A percentile compares a stretch with the other conserved stretches of the same genome.
Conservation (phyloP, 2,113 vertebrate genomes). For the Chaetura pelagica region DNA sequence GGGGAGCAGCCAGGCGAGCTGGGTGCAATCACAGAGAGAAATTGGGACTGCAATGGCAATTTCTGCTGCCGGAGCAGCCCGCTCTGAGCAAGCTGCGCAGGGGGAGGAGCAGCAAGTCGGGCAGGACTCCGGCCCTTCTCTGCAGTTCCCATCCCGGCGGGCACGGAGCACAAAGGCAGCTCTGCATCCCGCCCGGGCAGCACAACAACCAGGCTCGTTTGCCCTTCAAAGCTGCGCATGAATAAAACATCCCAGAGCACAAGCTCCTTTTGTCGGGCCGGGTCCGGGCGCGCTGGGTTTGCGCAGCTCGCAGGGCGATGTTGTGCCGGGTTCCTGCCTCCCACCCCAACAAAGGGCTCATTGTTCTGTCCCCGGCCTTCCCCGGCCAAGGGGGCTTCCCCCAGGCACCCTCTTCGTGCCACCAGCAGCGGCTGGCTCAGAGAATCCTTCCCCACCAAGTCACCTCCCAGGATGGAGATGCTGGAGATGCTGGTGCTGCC, state of each 20-base stretch:
- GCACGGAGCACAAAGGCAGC: neutral
- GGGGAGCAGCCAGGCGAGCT: rapidly evolving
- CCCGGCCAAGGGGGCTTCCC: neutral
- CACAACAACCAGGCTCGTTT: neutral
- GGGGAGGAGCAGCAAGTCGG: neutral
- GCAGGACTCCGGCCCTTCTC: neutral
- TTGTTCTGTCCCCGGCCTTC: neutral
- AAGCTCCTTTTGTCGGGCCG: constrained; percentile 1
- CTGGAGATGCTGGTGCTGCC: neutral
- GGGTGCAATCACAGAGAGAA: rapidly evolving
- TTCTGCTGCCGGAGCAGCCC: neutral
- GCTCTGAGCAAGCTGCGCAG: neutral
- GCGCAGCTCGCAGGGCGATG: neutral
- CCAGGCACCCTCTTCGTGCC: rapidly evolving
- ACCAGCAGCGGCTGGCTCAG: rapidly evolving
- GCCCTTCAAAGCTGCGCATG: neutral
- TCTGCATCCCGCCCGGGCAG: neutral
- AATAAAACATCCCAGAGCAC: constrained; percentile 53
- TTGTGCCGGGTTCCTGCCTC: neutral
- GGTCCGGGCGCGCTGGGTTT: neutral
- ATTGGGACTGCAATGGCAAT: neutral
- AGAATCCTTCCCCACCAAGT: neutral
- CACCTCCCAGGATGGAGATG: neutral
- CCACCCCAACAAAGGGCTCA: neutral
- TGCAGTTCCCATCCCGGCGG: neutral